Percentiles rank a stretch among this genome's conserved stretches.
Evolutionary conservation across 1,140 invertebrate species (phyloP).

Genomic region (Subanguina moxae): DNA sequence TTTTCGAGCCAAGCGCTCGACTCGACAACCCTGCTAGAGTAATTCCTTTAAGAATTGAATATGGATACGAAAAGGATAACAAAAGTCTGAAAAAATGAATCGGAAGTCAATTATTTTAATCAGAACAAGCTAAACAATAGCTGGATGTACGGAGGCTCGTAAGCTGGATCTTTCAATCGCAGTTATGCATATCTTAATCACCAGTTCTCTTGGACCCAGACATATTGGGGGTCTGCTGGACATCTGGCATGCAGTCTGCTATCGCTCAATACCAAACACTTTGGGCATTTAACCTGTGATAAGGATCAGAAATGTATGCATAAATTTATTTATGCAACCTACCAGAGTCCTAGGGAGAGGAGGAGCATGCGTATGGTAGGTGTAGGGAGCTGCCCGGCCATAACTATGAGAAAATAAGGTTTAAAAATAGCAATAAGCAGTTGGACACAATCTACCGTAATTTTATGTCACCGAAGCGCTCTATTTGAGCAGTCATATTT

Average conservation of each 20-base stretch:
- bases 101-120: no score
- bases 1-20: no score
- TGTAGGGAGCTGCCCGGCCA: conserved; percentile 24
- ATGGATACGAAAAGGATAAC: no score
- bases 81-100: no score
- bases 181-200: no score
- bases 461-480: conserved; percentile 40
- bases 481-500: conserved; percentile 38
- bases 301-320: not conserved
- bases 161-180: conserved; percentile 1
- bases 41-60: no score
- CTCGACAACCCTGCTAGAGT: no score
- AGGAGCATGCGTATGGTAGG: conserved; percentile 21
- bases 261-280: conserved; percentile 28
- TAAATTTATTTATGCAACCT: not conserved
- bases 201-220: not conserved
- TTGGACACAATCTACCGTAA: no score
- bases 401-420: conserved; percentile 9
- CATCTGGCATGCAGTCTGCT: conserved; percentile 32
- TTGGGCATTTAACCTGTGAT: conserved; percentile 37
- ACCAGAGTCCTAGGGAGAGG: conserved; percentile 22
- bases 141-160: no score
- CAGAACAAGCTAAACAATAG: no score
- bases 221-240: conserved; percentile 18
- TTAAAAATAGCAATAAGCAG: no score